Percentiles rank a stretch among this genome's conserved stretches.
Evolutionary conservation across 2,888 invertebrate species (phyloP).

Genomic region (Pyrocoelia pectoralis): DNA sequence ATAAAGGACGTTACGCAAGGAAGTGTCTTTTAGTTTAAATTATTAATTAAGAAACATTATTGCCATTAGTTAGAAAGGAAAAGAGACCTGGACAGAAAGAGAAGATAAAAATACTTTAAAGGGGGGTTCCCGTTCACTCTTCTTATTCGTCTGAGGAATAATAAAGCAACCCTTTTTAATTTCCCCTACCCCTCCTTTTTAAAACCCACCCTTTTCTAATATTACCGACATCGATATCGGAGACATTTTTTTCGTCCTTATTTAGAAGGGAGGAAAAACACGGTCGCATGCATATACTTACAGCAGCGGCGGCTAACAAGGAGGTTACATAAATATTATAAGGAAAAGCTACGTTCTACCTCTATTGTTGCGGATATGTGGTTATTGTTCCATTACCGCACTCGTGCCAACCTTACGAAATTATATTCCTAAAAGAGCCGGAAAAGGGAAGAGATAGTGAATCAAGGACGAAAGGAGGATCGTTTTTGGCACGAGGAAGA

Average conservation of each 20-base stretch:
- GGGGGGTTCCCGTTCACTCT: conserved; percentile 33
- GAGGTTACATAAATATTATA: conserved; percentile 22
- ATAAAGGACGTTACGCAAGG: conserved; percentile 12
- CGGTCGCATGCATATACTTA: no score
- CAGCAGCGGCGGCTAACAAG: neutral
- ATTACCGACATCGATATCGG: conserved; percentile 12
- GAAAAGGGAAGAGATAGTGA: conserved; percentile 36
- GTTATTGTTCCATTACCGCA: conserved; percentile 51
- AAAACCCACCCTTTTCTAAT: conserved; percentile 22
- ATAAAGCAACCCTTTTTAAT: conserved; percentile 36
- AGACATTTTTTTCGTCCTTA: conserved; percentile 4
- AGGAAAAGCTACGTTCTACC: conserved; percentile 40
- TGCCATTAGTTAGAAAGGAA: conserved; percentile 30
- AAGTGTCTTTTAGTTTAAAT: conserved; percentile 2
- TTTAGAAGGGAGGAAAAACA: neutral
- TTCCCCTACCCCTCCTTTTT: conserved; percentile 30
- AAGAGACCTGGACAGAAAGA: conserved; percentile 25
- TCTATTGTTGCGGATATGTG: conserved; percentile 53
- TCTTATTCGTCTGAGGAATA: conserved; percentile 39
- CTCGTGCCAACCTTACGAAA: conserved; percentile 50
- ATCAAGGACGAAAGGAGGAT: conserved; percentile 20
- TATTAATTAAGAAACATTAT: conserved; percentile 7
- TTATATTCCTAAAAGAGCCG: conserved; percentile 42
- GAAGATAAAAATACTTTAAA: conserved; percentile 32
- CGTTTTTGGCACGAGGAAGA: neutral